These are phyloP conservation scores for Erebia ligea DNA, from an alignment of 2,888 invertebrate species.

Conservation along the genomic window DNA sequence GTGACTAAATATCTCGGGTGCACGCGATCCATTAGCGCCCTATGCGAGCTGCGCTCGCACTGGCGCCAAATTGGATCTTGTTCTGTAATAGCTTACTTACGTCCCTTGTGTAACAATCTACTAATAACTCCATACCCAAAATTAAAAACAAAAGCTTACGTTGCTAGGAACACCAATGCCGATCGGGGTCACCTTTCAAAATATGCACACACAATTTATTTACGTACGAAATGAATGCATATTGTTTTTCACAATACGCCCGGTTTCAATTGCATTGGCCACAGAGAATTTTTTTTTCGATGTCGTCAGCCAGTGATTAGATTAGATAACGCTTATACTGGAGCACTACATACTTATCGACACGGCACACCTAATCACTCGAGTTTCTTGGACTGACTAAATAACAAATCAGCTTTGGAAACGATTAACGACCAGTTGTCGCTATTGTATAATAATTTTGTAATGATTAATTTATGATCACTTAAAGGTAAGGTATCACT, in stretches of 20 bases:
- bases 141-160: slow-evolving; percentile 4
- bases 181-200: slow-evolving; percentile 16
- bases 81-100: too few species aligned
- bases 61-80: too few species aligned
- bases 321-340: slow-evolving; percentile 61
- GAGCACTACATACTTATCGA: slow-evolving; percentile 45
- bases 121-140: not conserved
- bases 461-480: not conserved
- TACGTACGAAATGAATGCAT: slow-evolving; percentile 21
- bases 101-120: too few species aligned
- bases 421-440: slow-evolving; percentile 13
- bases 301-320: slow-evolving; percentile 72
- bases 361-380: slow-evolving; percentile 54
- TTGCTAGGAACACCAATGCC: slow-evolving; percentile 25
- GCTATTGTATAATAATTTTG: not conserved
- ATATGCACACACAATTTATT: slow-evolving; percentile 22
- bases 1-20: too few species aligned
- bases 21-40: too few species aligned
- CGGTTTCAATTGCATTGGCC: slow-evolving; percentile 35
- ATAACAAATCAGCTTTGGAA: slow-evolving; percentile 6
- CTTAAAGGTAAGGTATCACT: not conserved
- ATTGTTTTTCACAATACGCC: slow-evolving; percentile 14
- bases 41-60: too few species aligned
- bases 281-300: slow-evolving; percentile 39
- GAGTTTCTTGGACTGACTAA: slow-evolving; percentile 7